Evolutionary conservation across 2,113 vertebrate genomes (phyloP).

Genomic region (Paradoxurus hermaphroditus): DNA sequence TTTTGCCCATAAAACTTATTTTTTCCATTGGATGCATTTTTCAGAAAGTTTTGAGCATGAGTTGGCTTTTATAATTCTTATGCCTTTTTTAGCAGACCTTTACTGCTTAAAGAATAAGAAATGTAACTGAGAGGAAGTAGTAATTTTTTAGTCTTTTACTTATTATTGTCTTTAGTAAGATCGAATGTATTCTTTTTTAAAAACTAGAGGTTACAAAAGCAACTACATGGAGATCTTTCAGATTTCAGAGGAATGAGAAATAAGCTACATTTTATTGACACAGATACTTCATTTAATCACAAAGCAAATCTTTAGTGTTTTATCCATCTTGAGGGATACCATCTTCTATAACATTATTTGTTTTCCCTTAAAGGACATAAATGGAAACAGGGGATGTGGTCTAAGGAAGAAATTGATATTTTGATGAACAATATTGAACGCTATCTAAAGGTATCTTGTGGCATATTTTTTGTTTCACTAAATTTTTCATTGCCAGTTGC

Average conservation of each 20-base stretch:
- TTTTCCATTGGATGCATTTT: constrained; percentile 31
- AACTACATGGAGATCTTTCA: background rate
- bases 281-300: background rate
- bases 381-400: constrained; percentile 99
- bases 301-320: background rate
- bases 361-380: constrained; percentile 91
- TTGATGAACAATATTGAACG: constrained; percentile 98
- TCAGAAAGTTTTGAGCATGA: background rate
- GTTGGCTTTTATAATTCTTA: background rate
- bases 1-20: constrained; percentile 23
- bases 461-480: constrained; percentile 4
- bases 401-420: constrained; percentile 98
- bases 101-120: background rate
- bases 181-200: background rate
- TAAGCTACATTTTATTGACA: background rate
- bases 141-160: background rate
- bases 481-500: background rate
- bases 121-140: background rate
- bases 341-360: constrained; percentile 48
- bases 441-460: constrained; percentile 92
- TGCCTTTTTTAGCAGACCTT: background rate
- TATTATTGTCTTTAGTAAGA: background rate
- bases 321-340: background rate
- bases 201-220: background rate
- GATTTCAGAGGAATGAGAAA: background rate